phyloP scores from a whole-genome alignment of 2,797 vertebrate species.

The Spea hammondii region DNA sequence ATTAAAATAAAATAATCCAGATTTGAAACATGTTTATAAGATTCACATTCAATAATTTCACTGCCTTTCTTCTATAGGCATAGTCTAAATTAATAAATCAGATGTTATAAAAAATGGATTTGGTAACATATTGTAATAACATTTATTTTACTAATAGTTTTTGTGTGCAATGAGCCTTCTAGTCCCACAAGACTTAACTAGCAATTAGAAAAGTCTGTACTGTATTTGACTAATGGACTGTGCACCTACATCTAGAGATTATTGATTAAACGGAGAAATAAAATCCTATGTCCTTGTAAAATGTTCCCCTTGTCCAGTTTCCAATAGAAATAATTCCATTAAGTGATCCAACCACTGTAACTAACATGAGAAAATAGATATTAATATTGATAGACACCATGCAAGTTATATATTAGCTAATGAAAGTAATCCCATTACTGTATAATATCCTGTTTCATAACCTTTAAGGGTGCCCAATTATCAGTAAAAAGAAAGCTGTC shows the following conservation, averaged over 20 bases:
- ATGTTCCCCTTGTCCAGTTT: conserved; percentile 18
- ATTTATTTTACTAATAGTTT: conserved; percentile 52
- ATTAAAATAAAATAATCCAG: too few species aligned
- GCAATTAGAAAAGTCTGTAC: conserved; percentile 49
- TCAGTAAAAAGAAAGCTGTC: too few species aligned
- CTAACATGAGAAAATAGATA: too few species aligned
- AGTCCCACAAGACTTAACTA: conserved; percentile 45
- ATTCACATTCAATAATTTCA: too few species aligned
- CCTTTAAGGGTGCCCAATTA: too few species aligned
- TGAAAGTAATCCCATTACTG: too few species aligned
- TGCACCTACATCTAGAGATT: conserved; percentile 44
- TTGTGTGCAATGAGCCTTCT: conserved; percentile 51
- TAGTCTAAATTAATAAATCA: conserved; percentile 22
- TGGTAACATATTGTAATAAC: conserved; percentile 42
- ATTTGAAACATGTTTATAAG: too few species aligned
- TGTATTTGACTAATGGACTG: conserved; percentile 48
- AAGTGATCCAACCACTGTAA: neutral
- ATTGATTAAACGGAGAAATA: conserved; percentile 41
- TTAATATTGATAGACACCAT: too few species aligned
- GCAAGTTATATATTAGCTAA: too few species aligned
- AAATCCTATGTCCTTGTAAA: conserved; percentile 37
- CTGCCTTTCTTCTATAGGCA: conserved; percentile 1
- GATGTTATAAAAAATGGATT: conserved; percentile 7
- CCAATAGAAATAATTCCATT: conserved; percentile 26
- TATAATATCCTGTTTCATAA: too few species aligned